A percentile compares a stretch with the other conserved stretches of the same genome.
These are phyloP conservation scores for Takifugu flavidus DNA, from an alignment of 2,113 vertebrate genomes.

Conservation along the genomic window DNA sequence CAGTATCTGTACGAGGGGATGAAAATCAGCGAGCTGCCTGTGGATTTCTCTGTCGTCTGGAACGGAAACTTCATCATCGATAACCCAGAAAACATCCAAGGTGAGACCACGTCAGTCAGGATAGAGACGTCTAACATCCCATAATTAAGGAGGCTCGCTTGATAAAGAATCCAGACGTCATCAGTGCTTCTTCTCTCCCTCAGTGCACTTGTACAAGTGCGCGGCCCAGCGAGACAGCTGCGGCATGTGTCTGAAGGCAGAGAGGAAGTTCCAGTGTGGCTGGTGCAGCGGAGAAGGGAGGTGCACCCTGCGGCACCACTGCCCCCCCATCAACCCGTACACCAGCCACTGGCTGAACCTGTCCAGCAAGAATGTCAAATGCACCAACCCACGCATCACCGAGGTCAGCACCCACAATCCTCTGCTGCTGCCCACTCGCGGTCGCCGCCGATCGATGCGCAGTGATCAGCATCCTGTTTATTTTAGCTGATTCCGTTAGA, in stretches of 20 bases:
- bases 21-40: constrained; percentile 91
- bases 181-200: constrained; percentile 7
- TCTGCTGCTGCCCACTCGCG: constrained; percentile 17
- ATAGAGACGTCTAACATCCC: not conserved
- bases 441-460: constrained; percentile 17
- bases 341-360: constrained; percentile 90
- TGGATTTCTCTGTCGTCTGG: constrained; percentile 98
- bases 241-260: constrained; percentile 92
- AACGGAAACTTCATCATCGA: constrained; percentile 98
- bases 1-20: constrained; percentile 96
- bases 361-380: constrained; percentile 89
- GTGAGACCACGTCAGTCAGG: constrained; percentile 65
- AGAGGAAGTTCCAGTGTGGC: constrained; percentile 93
- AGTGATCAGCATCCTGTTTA: constrained; percentile 7
- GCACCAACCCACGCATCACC: constrained; percentile 95
- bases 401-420: constrained; percentile 79
- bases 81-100: constrained; percentile 93
- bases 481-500: too few relatives aligned
- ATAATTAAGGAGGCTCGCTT: not conserved
- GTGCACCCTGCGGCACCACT: constrained; percentile 87
- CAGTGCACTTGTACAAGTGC: constrained; percentile 98
- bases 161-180: not conserved
- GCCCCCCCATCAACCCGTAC: constrained; percentile 71
- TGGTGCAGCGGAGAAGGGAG: constrained; percentile 89
- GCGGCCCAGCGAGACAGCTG: constrained; percentile 96